Evolutionary conservation across 2,888 invertebrate species (phyloP), one percentile per base, ranked within the genome.

Genomic region (Biston stratarius): DNA sequence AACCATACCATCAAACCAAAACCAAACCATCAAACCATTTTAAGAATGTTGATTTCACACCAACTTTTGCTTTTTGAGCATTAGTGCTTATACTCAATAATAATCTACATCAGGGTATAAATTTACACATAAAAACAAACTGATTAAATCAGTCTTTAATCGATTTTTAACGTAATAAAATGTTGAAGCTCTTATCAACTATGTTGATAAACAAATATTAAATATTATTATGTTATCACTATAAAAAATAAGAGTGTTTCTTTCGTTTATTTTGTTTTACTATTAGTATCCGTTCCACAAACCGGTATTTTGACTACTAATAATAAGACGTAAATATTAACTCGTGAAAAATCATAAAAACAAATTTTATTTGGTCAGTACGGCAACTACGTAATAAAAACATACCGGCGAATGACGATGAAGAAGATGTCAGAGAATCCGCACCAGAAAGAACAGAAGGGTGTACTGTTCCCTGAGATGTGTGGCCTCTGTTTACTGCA

Each of bases 401-500:
- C 68, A 77, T 81, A 93, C 93, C 94, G 77, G 90, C 84, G 81
- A 93, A 91, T 52, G 93, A 93, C 58, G 90, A 83, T 47, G 92
- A 82, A 14, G 94, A 92, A 10, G 94, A 92, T 10, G 93, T 90
- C 71, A 94, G 77, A 47, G 93, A 93, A 76, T 93, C 88, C 34
- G 90, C 92, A 63, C 94, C 94, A 64, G 94, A 93, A 59, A 94
- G 81, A 61, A 94, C 92, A 10, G 94, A 93, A 64, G 93, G 88
- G 74, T 90, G 84, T 67, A 84, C 82, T 71, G 83, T 89, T 51
- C 75, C 64, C 69, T 81, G 84, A 59, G 82, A 77, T 72, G 81
- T 83, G 69, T 77, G 87, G 77, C 73, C 83, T 71, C 74, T 80
- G 24, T 77, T 84, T 70, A 81, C 84, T 61, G 83, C 64, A 66